Base-by-base conservation (phyloP, 2,888 invertebrate genomes). In the Melinaea marsaeus region DNA sequence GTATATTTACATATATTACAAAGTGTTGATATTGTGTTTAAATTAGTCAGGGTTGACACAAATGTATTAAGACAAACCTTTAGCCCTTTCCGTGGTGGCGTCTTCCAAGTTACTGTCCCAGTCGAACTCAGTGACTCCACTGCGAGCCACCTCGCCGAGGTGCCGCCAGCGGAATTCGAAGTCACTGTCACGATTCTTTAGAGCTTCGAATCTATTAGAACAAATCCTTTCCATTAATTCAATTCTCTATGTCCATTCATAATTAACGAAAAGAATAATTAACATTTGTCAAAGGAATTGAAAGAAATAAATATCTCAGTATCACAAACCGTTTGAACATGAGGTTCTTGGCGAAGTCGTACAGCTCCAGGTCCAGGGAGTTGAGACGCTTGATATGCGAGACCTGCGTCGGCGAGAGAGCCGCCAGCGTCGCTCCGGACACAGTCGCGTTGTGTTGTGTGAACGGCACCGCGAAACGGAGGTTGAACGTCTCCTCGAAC, bases 391-490 rank as follows among this genome's bases (percentile, higher is more conserved):
- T 93, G 75, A 99, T 94, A 80, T 92, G 93, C 35, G 94, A 92
- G 67, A 96, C 91, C 82, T 97, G 96, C 67, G 94, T 92, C 0
- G 94, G 90, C 46, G 94, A 94, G 66, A 98, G 92, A 65, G 95
- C 94, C 13, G 95, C 94, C 76, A 97, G 93, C 60, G 96, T 96
- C 61, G 95, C 93, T 70, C 95, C 95, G 32, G 97, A 96, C 68
- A 97, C 94, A 0, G 98, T 98, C 65, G 95, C 94, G 86, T 98
- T 98, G 86, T 97, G 96, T 85, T 98, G 98, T 75, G 96, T 95
- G 84, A 98, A 97, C 60, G 96, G 95, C 75, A 97, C 94, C 67
- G 95, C 95, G 84, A 97, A 98, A 67, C 96, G 93, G 77, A 98
- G 92, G 84, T 96, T 96, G 82, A 98, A 98, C 13, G 97, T 97